Percentiles rank a stretch among this genome's conserved stretches.
Conservation (phyloP, 2,113 vertebrate species). For the Vulpes vulpes region DNA sequence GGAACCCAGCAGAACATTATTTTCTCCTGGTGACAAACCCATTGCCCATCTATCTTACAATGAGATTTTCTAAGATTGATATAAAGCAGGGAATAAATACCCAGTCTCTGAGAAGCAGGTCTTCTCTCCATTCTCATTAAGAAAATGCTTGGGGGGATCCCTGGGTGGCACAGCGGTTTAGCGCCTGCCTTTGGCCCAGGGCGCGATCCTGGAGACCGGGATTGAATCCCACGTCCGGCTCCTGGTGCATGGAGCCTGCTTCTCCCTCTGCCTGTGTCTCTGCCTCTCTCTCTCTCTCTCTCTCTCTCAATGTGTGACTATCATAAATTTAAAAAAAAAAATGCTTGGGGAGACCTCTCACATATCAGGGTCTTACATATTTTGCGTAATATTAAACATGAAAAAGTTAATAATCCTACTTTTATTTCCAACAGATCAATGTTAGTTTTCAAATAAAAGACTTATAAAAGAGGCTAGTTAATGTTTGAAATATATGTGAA, state of each 20-base stretch:
- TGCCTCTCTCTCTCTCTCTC: no score
- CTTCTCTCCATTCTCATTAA: neutral
- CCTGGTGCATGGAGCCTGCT: no score
- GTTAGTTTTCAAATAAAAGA: constrained; percentile 32
- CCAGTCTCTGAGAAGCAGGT: neutral
- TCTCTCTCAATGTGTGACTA: no score
- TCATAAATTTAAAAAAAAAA: neutral
- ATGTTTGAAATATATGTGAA: constrained; percentile 8
- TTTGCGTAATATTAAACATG: neutral
- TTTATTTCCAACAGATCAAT: constrained; percentile 1
- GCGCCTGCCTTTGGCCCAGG: no score
- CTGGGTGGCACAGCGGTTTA: no score
- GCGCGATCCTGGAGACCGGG: no score
- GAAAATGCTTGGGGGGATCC: neutral
- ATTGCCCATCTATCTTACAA: neutral
- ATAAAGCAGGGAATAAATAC: neutral
- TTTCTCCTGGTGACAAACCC: neutral
- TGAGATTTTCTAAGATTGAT: constrained; percentile 1
- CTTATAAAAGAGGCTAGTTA: neutral
- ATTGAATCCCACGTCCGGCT: no score
- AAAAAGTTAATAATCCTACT: constrained; percentile 5
- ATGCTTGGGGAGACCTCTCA: neutral
- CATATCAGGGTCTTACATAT: neutral
- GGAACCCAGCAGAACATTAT: neutral
- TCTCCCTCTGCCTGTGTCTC: no score